phyloP scores from a whole-genome alignment of 23 tunicate genomes.

The Oikopleura dioica region DNA sequence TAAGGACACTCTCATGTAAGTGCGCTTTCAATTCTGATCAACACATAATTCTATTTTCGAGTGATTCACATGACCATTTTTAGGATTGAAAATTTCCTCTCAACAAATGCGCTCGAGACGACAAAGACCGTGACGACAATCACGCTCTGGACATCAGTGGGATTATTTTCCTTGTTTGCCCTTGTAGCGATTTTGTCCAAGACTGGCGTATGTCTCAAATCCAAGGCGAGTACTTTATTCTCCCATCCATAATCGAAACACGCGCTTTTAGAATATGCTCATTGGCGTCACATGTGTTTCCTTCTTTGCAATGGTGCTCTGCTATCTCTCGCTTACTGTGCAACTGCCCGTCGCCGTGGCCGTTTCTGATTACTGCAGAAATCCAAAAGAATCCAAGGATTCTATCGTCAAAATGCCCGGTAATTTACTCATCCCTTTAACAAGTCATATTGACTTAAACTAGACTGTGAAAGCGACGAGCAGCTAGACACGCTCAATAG shows the following conservation, averaged over 20 bases:
- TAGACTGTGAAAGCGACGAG: background rate
- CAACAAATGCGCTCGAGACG: too few relatives aligned
- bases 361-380: background rate
- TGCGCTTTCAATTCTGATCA: background rate
- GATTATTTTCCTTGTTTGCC: background rate
- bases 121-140: background rate
- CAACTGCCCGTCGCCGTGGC: constrained; percentile 3
- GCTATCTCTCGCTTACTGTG: background rate
- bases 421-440: too few relatives aligned
- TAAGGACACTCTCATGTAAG: background rate
- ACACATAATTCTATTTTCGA: background rate
- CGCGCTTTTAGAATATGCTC: background rate
- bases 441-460: background rate
- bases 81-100: too few relatives aligned
- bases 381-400: background rate
- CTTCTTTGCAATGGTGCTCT: background rate
- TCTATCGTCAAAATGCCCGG: background rate
- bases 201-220: background rate
- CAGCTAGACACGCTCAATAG: too few relatives aligned
- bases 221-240: background rate
- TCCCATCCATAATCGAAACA: background rate
- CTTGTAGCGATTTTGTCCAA: constrained; percentile 2
- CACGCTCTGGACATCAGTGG: background rate
- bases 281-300: constrained; percentile 4
- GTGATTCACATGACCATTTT: background rate